These are phyloP conservation scores for Mallotus villosus DNA, from an alignment of 2,797 vertebrate genomes.

Conservation along the genomic window DNA sequence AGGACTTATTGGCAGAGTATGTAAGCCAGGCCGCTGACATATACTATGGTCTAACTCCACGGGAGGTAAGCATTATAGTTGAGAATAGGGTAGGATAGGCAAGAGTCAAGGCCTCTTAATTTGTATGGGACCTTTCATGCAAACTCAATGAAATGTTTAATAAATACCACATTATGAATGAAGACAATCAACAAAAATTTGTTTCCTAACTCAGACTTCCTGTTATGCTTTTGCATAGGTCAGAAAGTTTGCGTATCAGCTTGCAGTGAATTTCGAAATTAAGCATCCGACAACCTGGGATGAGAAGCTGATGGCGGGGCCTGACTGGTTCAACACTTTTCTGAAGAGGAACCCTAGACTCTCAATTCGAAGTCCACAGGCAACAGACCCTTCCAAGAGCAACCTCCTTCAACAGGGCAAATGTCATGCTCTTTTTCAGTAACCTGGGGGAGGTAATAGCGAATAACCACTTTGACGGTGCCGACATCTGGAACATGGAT, in stretches of 20 bases:
- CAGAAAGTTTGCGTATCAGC: neutral
- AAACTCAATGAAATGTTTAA: too few species aligned
- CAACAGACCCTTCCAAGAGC: neutral
- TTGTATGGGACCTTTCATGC: too few species aligned
- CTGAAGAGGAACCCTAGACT: neutral
- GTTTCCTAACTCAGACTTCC: neutral
- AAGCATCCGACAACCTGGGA: neutral
- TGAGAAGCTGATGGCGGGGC: neutral
- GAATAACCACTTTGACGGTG: neutral
- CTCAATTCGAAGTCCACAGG: neutral
- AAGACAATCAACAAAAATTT: neutral
- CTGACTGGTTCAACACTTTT: neutral
- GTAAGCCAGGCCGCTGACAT: neutral
- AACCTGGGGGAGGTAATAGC: neutral
- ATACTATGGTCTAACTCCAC: neutral
- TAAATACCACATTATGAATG: neutral
- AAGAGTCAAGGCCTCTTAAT: too few species aligned
- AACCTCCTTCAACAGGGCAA: neutral
- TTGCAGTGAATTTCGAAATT: neutral
- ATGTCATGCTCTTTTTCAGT: neutral
- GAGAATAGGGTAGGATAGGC: neutral
- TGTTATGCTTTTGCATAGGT: too few species aligned
- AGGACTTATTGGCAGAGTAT: neutral
- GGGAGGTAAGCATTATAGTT: neutral
- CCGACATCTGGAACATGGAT: conserved; percentile 6